phyloP scores from a whole-genome alignment of 2,113 vertebrate genomes.

The Sylvilagus bachmani region DNA sequence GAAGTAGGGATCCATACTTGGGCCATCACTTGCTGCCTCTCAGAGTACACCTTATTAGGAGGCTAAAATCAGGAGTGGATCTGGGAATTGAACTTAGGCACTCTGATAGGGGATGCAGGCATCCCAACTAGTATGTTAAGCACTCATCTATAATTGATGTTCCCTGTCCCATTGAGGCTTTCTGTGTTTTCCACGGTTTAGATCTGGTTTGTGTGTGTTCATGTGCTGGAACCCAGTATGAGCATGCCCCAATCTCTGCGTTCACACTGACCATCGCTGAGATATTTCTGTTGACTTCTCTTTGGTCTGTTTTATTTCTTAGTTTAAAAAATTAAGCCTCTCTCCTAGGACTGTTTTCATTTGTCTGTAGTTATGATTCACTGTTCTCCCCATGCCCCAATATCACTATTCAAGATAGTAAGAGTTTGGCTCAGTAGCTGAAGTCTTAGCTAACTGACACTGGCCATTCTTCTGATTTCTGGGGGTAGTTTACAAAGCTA shows the following conservation, averaged over 20 bases:
- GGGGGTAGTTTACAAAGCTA: neutral
- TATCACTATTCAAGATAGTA: neutral
- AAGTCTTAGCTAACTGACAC: neutral
- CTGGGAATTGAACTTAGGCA: too few species aligned
- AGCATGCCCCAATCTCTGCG: neutral
- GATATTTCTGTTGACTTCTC: constrained; percentile 6
- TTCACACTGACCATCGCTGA: neutral
- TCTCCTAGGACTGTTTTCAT: neutral
- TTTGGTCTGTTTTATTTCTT: neutral
- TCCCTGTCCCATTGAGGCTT: too few species aligned
- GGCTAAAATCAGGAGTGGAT: too few species aligned
- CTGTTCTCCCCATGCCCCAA: neutral
- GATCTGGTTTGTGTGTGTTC: too few species aligned
- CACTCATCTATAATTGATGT: too few species aligned
- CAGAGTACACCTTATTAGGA: too few species aligned
- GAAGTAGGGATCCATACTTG: too few species aligned
- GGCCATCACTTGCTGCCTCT: too few species aligned
- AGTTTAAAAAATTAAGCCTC: neutral
- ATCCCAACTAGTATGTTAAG: too few species aligned
- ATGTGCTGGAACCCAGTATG: too few species aligned
- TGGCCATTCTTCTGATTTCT: constrained; percentile 25
- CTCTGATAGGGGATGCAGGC: too few species aligned
- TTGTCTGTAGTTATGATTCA: neutral
- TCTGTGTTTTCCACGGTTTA: neutral
- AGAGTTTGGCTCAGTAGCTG: neutral